phyloP scores from a whole-genome alignment of 2,797 vertebrate genomes.

The Sciurus carolinensis region DNA sequence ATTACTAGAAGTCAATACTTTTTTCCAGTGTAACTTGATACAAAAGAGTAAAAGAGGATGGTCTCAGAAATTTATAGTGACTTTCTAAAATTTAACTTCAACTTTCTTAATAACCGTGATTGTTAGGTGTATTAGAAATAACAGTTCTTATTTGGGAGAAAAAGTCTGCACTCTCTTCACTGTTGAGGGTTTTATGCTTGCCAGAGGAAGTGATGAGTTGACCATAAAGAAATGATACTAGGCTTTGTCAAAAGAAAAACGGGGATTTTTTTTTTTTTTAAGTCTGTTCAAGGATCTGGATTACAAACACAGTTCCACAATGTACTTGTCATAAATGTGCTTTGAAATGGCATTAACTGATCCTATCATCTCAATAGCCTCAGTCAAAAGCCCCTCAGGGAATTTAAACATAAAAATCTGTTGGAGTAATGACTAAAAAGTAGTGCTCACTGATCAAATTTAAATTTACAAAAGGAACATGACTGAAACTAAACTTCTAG shows the following conservation, averaged over 20 bases:
- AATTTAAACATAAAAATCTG: conserved; percentile 48
- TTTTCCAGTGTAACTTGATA: background rate
- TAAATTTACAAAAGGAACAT: conserved; percentile 45
- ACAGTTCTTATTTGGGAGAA: background rate
- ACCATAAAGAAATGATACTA: background rate
- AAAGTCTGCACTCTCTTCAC: background rate
- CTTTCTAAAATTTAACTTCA: conserved; percentile 13
- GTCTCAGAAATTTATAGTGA: background rate
- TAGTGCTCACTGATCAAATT: conserved; percentile 41
- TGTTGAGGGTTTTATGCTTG: background rate
- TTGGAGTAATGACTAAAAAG: conserved; percentile 54
- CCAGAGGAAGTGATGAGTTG: background rate
- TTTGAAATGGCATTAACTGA: conserved; percentile 64
- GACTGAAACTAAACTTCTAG: background rate
- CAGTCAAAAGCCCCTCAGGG: conserved; percentile 47
- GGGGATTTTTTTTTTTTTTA: background rate
- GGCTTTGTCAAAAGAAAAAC: background rate
- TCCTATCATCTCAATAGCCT: conserved; percentile 27
- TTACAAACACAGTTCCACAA: background rate
- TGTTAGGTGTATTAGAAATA: background rate
- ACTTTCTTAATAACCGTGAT: background rate
- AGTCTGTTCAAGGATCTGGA: background rate
- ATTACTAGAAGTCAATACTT: background rate
- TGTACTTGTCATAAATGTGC: conserved; percentile 52
- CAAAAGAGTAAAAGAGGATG: background rate